Percentiles rank a stretch among this genome's conserved stretches.
Evolutionary conservation across 1,140 invertebrate species (phyloP).

Genomic region (Drosophila ercepeae): DNA sequence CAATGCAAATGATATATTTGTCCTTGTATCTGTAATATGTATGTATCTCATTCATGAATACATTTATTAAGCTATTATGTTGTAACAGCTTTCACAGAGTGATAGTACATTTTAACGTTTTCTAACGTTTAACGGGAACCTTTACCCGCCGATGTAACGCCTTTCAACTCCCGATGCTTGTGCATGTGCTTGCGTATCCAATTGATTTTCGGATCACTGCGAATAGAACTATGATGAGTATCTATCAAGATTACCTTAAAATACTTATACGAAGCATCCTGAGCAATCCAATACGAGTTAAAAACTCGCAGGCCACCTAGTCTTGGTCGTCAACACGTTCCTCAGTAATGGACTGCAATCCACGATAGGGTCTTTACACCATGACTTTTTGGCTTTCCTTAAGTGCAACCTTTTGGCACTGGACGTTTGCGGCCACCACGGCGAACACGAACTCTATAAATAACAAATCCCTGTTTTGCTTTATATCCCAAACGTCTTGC

Average conservation of each 20-base stretch:
- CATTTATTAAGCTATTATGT: constrained; percentile 7
- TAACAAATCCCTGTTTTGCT: constrained; percentile 98
- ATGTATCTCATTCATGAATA: neutral
- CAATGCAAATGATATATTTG: too few species aligned
- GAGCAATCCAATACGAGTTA: constrained; percentile 99
- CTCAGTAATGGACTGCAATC: constrained; percentile 98
- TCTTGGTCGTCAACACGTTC: constrained; percentile 97
- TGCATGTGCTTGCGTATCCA: constrained; percentile 99
- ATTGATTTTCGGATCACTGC: constrained; percentile 97
- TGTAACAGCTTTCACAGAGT: neutral
- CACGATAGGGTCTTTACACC: constrained; percentile 99
- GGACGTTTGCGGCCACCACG: constrained; percentile 99
- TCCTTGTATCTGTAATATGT: too few species aligned
- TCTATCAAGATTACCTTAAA: constrained; percentile 98
- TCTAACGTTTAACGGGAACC: constrained; percentile 98
- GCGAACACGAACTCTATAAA: constrained; percentile 98
- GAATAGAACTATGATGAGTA: constrained; percentile 97
- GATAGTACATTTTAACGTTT: constrained; percentile 92
- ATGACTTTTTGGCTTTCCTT: constrained; percentile 99
- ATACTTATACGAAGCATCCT: constrained; percentile 99
- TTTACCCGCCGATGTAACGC: constrained; percentile 97
- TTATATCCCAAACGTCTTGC: constrained; percentile 98
- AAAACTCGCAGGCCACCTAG: constrained; percentile 96
- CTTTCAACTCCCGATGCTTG: constrained; percentile 99
- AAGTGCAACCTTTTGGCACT: constrained; percentile 98